Conservation (phyloP, 2,888 invertebrate species). For the Sisyra nigra region DNA sequence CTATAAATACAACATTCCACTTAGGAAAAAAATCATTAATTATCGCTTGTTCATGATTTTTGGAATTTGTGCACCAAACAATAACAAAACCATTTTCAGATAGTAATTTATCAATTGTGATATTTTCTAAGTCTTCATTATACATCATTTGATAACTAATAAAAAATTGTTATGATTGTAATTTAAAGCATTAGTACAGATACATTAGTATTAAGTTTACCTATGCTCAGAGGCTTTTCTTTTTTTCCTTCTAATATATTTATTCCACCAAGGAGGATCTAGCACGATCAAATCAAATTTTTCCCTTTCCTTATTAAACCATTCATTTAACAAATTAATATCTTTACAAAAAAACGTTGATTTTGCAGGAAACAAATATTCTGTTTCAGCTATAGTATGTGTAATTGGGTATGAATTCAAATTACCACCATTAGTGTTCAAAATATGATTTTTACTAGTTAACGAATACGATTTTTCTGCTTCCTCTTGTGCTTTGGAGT, state of each 20-base stretch:
- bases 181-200: slow-evolving; percentile 10
- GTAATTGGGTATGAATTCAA: slow-evolving; percentile 30
- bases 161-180: slow-evolving; percentile 5
- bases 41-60: slow-evolving; percentile 48
- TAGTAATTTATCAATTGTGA: slow-evolving; percentile 52
- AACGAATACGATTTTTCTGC: slow-evolving; percentile 26
- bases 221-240: slow-evolving; percentile 40
- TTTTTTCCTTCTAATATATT: slow-evolving; percentile 73
- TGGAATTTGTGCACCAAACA: slow-evolving; percentile 87
- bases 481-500: slow-evolving; percentile 21
- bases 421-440: slow-evolving; percentile 39
- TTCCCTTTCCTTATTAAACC: slow-evolving; percentile 27
- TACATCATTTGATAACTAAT: slow-evolving; percentile 64
- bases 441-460: slow-evolving; percentile 19
- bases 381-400: slow-evolving; percentile 28
- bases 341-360: slow-evolving; percentile 52
- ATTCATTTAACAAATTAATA: slow-evolving; percentile 33
- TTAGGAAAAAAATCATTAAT: slow-evolving; percentile 54
- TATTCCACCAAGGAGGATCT: slow-evolving; percentile 96
- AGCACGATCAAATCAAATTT: slow-evolving; percentile 68
- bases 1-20: slow-evolving; percentile 57
- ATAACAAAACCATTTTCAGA: slow-evolving; percentile 50
- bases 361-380: slow-evolving; percentile 48
- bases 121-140: slow-evolving; percentile 50
- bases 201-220: slow-evolving; percentile 22